Evolutionary conservation across 1,140 invertebrate genomes (phyloP).

Genomic region (Ceratoteleas bidentatus): DNA sequence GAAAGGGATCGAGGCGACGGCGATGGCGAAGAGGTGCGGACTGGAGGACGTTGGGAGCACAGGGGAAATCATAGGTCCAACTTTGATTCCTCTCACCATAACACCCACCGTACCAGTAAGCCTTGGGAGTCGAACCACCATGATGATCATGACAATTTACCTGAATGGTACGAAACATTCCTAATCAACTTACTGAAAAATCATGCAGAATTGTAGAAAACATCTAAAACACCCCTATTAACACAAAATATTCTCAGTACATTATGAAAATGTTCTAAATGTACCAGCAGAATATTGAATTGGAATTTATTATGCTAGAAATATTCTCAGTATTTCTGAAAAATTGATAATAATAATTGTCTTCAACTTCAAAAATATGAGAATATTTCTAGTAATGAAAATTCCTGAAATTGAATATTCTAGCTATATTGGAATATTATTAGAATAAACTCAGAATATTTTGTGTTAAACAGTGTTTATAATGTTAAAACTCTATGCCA

Average conservation of each 20-base stretch:
- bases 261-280: too few species aligned
- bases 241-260: too few species aligned
- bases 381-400: too few species aligned
- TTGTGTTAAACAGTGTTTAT: too few species aligned
- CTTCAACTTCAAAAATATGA: too few species aligned
- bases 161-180: slow-evolving; percentile 83
- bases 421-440: too few species aligned
- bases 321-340: slow-evolving; percentile 15
- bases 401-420: too few species aligned
- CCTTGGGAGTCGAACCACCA: slow-evolving; percentile 80
- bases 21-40: slow-evolving; percentile 74
- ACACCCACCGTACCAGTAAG: slow-evolving; percentile 73
- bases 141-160: slow-evolving; percentile 85
- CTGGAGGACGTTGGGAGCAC: slow-evolving; percentile 80
- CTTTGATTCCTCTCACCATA: slow-evolving; percentile 77
- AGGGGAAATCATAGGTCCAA: slow-evolving; percentile 77
- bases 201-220: background rate
- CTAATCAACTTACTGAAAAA: slow-evolving; percentile 5
- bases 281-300: background rate
- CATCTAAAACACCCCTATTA: too few species aligned
- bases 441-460: too few species aligned
- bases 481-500: too few species aligned
- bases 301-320: background rate
- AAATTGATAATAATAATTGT: too few species aligned
- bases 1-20: slow-evolving; percentile 76